Percentiles rank a stretch among this genome's conserved stretches.
Conservation (phyloP, 2,797 vertebrate species). For the Cynopterus sphinx region DNA sequence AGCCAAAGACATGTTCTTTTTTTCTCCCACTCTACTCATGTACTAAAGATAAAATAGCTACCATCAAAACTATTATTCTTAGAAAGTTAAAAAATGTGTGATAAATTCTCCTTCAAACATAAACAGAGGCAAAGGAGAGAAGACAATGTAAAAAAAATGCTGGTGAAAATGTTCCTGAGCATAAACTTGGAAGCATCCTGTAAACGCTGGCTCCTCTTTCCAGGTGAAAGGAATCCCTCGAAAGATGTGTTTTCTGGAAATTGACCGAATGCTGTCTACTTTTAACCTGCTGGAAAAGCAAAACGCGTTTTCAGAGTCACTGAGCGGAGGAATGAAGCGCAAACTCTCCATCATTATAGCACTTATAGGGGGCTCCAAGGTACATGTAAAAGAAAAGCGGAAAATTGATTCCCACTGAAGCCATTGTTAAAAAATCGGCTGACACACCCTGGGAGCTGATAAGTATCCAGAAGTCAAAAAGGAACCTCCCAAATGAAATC, state of each 20-base stretch:
- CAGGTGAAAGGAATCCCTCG: conserved; percentile 93
- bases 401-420: not conserved
- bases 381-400: conserved; percentile 57
- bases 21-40: not conserved
- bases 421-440: not conserved
- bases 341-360: conserved; percentile 97
- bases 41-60: not conserved
- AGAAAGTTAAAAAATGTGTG: not conserved
- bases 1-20: conserved; percentile 45
- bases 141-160: not conserved
- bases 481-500: not conserved
- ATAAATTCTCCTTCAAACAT: conserved; percentile 11
- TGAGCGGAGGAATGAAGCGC: conserved; percentile 97
- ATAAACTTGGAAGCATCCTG: not conserved
- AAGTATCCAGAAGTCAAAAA: not conserved
- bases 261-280: conserved; percentile 89
- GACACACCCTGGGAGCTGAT: not conserved
- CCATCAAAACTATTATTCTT: not conserved
- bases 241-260: conserved; percentile 89
- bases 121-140: not conserved
- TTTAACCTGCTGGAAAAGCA: conserved; percentile 93
- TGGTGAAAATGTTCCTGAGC: not conserved
- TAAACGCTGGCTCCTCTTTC: conserved; percentile 12
- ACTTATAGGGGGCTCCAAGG: conserved; percentile 96
- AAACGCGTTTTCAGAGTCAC: conserved; percentile 87